phyloP scores from a whole-genome alignment of 1,140 invertebrate species.

The Monochamus saltuarius region DNA sequence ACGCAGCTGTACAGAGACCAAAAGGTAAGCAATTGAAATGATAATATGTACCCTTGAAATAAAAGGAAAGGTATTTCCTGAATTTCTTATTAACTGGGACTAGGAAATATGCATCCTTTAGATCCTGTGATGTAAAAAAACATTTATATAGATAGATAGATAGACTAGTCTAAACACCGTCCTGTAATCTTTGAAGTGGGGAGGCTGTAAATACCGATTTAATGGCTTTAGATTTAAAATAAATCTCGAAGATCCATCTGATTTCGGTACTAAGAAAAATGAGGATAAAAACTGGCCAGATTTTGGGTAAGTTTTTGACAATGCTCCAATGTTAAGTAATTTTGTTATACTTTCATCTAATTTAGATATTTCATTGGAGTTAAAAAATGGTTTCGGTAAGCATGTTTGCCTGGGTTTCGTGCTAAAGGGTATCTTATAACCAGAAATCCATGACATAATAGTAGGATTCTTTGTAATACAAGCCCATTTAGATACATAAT shows the following conservation, averaged over 20 bases:
- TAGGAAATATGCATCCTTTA: conserved; percentile 41
- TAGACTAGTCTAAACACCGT: conserved; percentile 23
- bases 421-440: conserved; percentile 17
- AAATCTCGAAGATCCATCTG: conserved; percentile 36
- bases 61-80: conserved; percentile 35
- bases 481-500: too few species aligned
- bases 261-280: conserved; percentile 38
- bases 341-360: neutral
- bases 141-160: too few species aligned
- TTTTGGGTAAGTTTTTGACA: neutral
- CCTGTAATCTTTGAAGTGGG: conserved; percentile 34
- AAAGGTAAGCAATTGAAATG: conserved; percentile 35
- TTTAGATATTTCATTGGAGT: neutral
- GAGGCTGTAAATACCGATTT: conserved; percentile 35
- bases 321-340: conserved; percentile 6
- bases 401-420: conserved; percentile 3
- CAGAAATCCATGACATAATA: conserved; percentile 7
- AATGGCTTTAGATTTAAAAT: conserved; percentile 43
- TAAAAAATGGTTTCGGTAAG: neutral
- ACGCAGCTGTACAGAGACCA: conserved; percentile 24
- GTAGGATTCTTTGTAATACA: neutral
- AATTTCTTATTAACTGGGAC: conserved; percentile 12
- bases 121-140: conserved; percentile 37
- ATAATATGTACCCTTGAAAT: conserved; percentile 30
- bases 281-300: conserved; percentile 36